phyloP scores from a whole-genome alignment of 2,113 vertebrate genomes.

The Panthera leo region DNA sequence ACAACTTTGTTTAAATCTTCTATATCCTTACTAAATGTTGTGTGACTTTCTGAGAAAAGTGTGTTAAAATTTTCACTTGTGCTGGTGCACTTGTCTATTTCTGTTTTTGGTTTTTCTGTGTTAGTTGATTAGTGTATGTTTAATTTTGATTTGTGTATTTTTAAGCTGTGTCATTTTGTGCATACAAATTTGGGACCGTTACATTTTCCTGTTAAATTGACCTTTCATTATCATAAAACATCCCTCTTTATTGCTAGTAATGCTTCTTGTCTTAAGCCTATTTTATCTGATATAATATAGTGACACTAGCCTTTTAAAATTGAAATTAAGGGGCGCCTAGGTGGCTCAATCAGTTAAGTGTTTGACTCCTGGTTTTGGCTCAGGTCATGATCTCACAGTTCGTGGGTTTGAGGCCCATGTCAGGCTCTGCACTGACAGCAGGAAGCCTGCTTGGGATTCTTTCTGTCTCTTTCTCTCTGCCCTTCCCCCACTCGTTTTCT shows the following conservation, averaged over 20 bases:
- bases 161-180: neutral
- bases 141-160: neutral
- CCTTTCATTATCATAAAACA: neutral
- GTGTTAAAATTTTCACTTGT: neutral
- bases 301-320: neutral
- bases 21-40: neutral
- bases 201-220: neutral
- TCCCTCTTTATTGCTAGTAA: neutral
- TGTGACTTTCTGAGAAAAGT: neutral
- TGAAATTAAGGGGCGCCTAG: too few relatives aligned
- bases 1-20: too few relatives aligned
- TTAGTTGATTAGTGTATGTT: too few relatives aligned
- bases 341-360: too few relatives aligned
- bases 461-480: too few relatives aligned
- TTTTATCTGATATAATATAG: neutral
- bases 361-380: too few relatives aligned
- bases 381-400: too few relatives aligned
- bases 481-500: too few relatives aligned
- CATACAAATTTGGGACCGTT: neutral
- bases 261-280: neutral
- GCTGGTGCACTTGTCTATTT: neutral
- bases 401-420: too few relatives aligned
- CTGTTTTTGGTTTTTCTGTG: neutral
- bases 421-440: too few relatives aligned
- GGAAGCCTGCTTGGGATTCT: too few relatives aligned